Percentiles rank a stretch among this genome's conserved stretches.
These are phyloP conservation scores for Melitaea athalia DNA, from an alignment of 2,888 invertebrate genomes.

Conservation along the genomic window DNA sequence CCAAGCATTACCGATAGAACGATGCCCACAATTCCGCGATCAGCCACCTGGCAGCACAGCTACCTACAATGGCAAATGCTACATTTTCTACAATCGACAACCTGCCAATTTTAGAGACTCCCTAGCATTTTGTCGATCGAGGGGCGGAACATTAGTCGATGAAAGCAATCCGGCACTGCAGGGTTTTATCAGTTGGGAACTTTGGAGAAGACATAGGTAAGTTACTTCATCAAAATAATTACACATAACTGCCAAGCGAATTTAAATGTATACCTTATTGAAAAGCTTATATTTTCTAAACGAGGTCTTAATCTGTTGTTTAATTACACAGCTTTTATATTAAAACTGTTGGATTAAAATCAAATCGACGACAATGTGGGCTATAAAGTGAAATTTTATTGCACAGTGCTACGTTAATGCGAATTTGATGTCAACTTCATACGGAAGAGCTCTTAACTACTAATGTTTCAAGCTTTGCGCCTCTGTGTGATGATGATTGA, in stretches of 20 bases:
- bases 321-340: neutral
- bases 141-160: slow-evolving; percentile 93
- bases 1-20: slow-evolving; percentile 93
- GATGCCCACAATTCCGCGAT: slow-evolving; percentile 95
- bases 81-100: slow-evolving; percentile 95
- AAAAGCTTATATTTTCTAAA: too few relatives aligned
- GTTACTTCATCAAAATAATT: slow-evolving; percentile 38
- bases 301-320: too few relatives aligned
- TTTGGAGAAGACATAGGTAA: slow-evolving; percentile 93
- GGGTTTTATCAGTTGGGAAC: slow-evolving; percentile 97
- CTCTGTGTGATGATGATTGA: slow-evolving; percentile 39
- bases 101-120: slow-evolving; percentile 91
- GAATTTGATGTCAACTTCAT: slow-evolving; percentile 47
- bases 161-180: slow-evolving; percentile 96
- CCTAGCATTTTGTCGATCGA: slow-evolving; percentile 88
- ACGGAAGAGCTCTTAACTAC: slow-evolving; percentile 36
- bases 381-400: neutral
- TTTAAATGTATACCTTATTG: too few relatives aligned
- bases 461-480: slow-evolving; percentile 40
- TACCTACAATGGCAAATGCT: slow-evolving; percentile 97
- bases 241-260: slow-evolving; percentile 5
- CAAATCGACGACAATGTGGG: too few relatives aligned
- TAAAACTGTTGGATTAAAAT: neutral
- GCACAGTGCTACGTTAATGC: slow-evolving; percentile 42
- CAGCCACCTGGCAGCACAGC: slow-evolving; percentile 96